Evolutionary conservation across 2,797 vertebrate genomes (phyloP).

Genomic region (Onychomys leucogaster): DNA sequence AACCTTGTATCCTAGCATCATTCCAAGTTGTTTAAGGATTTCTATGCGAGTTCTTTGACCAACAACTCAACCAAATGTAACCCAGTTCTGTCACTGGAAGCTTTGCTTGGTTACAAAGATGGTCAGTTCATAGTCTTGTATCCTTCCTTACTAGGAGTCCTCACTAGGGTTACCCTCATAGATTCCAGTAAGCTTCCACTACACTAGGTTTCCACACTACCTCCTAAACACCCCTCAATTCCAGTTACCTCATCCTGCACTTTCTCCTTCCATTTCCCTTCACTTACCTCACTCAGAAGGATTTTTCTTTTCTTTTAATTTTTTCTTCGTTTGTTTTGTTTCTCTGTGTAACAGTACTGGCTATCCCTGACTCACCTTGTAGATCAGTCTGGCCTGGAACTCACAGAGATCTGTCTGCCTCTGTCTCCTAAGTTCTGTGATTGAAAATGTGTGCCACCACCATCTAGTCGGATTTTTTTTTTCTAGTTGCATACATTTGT

Average conservation of each 20-base stretch:
- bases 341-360: not conserved
- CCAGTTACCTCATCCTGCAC: not conserved
- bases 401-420: not conserved
- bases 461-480: not conserved
- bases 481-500: not conserved
- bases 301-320: not conserved
- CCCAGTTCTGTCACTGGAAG: not conserved
- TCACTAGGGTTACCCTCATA: not conserved
- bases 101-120: not conserved
- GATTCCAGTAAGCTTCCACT: not conserved
- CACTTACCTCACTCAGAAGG: not conserved
- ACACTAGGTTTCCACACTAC: not conserved
- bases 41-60: not conserved
- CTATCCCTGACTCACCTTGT: too few species aligned
- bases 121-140: not conserved
- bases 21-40: not conserved
- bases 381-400: not conserved
- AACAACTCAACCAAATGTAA: not conserved
- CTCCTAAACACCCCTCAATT: not conserved
- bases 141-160: not conserved
- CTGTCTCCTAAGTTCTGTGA: not conserved
- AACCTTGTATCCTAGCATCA: not conserved
- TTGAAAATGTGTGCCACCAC: not conserved
- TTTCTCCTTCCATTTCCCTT: too few species aligned
- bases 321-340: not conserved